Base-by-base conservation (phyloP, 1,140 invertebrate species). In the Drosophila trapezifrons region DNA sequence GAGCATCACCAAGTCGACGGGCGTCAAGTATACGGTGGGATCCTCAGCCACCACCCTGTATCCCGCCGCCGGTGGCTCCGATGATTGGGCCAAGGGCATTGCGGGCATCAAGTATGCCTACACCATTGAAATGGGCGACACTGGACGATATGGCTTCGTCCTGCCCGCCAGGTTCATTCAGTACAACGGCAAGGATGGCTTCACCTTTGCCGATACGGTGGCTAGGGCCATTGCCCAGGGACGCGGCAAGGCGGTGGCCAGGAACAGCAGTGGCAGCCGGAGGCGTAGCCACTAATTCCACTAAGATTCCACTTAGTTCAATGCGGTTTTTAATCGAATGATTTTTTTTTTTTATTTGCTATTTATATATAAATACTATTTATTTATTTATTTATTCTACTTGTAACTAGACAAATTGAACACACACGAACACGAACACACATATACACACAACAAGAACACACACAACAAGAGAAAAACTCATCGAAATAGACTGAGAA, bases 51-150 rank as follows among this genome's bases (percentile, higher is more conserved):
- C 94, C 18, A 93, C 96, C 0, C 92, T 97, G 2, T 97, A 97
- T 83, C 95, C 96, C 8, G 96, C 96, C 1, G 92, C 94, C 83
- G 97, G 97, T 12, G 96, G 96, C n/a, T 97, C 97, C 1, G 96
- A 98, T 83, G 97, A 98, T 91, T 98, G 97, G 97, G 97, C 97
- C 1, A 97, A 98, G 93, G 96, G 95, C 12, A 93, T 94, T 46
- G 95, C 95, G 20, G 94, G 94, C 47, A 96, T 98, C 64, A 98
- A 98, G 92, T 98, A 98, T 86, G 93, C 97, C 0, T 99, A 96
- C 91, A 97, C 97, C 1, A 93, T 98, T 57, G 98, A 99, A 93
- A 93, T 99, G 25, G 93, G 97, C 54, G 98, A 99, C 90, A 96
- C 94, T 13, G 98, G 98, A n/a, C 93, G 94, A 64, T 96, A 97